Percentiles rank a stretch among this genome's conserved stretches.
These are phyloP conservation scores for Parus major DNA, from an alignment of 2,113 vertebrate species.

Conservation along the genomic window DNA sequence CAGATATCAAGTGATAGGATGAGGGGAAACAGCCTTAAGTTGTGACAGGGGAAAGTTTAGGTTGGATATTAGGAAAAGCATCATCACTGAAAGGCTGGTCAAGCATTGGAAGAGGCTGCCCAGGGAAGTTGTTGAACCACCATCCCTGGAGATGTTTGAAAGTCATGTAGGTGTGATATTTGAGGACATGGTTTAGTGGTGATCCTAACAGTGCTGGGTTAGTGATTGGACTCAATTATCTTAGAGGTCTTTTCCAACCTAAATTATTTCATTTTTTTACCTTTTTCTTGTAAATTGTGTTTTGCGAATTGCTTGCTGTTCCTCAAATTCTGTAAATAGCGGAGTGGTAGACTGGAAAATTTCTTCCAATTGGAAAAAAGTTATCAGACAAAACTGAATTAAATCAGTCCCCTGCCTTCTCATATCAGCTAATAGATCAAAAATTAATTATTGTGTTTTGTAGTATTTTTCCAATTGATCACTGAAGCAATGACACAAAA, in stretches of 20 bases:
- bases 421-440: neutral
- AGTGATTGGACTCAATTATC: neutral
- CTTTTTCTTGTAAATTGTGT: neutral
- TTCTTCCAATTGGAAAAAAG: neutral
- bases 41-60: neutral
- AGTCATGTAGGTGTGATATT: neutral
- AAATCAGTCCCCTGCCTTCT: neutral
- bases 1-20: neutral
- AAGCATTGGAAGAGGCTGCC: neutral
- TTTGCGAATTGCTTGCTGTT: neutral
- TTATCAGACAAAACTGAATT: neutral
- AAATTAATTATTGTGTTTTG: neutral
- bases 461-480: neutral
- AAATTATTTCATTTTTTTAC: neutral
- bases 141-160: neutral
- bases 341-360: neutral
- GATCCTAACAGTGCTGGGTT: neutral
- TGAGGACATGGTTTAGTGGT: neutral
- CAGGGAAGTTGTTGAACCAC: neutral
- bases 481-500: neutral
- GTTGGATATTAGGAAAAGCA: neutral
- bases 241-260: neutral
- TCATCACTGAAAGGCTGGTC: neutral
- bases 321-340: neutral
- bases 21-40: neutral